Conservation (phyloP, 2,888 invertebrate species). For the Endotricha flammealis region DNA sequence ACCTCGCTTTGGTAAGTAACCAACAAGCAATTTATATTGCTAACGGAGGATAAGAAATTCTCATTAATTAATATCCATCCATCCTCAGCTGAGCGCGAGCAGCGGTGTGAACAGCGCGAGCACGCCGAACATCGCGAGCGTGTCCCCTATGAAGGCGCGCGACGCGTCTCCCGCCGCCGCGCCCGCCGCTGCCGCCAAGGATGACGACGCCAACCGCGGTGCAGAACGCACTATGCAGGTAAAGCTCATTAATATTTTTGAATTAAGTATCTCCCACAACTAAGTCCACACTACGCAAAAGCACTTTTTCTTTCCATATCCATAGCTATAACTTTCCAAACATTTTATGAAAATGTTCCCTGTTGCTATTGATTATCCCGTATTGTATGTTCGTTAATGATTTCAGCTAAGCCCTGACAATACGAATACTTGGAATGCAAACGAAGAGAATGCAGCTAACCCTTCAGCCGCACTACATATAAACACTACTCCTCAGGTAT, state of each 20-base stretch:
- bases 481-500: constrained; percentile 68
- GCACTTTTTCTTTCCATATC: no score
- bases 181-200: constrained; percentile 55
- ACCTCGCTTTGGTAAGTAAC: background rate
- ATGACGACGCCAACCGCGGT: constrained; percentile 59
- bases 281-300: no score
- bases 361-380: no score
- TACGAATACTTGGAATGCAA: constrained; percentile 51
- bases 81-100: constrained; percentile 5
- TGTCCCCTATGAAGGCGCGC: constrained; percentile 4
- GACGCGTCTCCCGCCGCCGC: constrained; percentile 27
- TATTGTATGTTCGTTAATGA: background rate
- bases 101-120: background rate
- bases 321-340: no score
- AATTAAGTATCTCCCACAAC: no score
- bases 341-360: no score
- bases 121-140: background rate
- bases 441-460: constrained; percentile 51
- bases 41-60: no score
- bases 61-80: no score
- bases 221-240: constrained; percentile 45
- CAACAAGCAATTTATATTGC: no score
- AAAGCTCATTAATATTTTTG: no score
- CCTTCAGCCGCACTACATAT: constrained; percentile 60
- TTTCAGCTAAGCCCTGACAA: constrained; percentile 60